Evolutionary conservation across 2,113 vertebrate species (phyloP).

Genomic region (Odocoileus hemionus): DNA sequence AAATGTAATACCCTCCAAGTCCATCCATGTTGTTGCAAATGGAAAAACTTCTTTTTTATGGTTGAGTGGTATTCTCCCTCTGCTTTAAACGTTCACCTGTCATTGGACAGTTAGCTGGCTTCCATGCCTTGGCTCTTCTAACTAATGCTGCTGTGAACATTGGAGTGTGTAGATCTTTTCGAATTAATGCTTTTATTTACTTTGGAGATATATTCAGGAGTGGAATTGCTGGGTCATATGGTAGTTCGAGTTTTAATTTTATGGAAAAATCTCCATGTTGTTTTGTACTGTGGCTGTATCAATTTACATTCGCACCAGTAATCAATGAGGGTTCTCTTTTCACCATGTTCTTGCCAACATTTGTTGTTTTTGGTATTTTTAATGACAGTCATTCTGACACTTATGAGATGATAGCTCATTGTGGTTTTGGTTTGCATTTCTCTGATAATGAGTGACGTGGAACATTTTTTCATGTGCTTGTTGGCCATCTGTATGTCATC

Average conservation of each 20-base stretch:
- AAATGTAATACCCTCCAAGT: neutral
- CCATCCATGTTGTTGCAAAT: neutral
- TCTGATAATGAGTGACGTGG: neutral
- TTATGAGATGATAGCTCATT: neutral
- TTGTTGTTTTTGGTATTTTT: neutral
- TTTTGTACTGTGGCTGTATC: neutral
- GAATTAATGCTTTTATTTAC: neutral
- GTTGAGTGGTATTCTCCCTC: neutral
- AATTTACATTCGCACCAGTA: neutral
- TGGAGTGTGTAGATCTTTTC: neutral
- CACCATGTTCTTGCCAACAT: neutral
- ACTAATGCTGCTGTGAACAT: neutral
- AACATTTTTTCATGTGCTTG: neutral
- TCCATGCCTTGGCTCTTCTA: neutral
- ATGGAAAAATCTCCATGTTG: neutral
- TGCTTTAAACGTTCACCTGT: neutral
- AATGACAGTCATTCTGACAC: neutral
- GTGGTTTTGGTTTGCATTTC: neutral
- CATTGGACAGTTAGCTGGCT: neutral
- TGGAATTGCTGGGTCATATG: neutral
- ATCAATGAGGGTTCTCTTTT: neutral
- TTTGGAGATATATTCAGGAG: neutral
- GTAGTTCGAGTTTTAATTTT: neutral
- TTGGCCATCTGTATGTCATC: neutral
- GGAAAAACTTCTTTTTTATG: neutral